Evolutionary conservation across 2,888 invertebrate species (phyloP).

Genomic region (Spilosoma lubricipeda): DNA sequence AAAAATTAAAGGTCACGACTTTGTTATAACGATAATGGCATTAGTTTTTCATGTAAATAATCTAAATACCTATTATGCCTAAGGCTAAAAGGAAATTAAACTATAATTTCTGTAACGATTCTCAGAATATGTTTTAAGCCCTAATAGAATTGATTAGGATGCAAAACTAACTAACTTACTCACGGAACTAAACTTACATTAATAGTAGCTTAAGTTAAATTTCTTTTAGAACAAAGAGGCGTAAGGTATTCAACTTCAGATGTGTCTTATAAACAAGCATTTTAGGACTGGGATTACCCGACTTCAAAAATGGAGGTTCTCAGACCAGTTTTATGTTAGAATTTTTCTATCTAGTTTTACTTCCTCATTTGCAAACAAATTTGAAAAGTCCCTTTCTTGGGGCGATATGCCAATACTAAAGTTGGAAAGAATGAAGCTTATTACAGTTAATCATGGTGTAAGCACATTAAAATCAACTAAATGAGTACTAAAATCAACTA

Average conservation of each 20-base stretch:
- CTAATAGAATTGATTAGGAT: not conserved
- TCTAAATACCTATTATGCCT: not conserved
- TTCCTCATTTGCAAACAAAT: no score
- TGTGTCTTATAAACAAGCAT: no score
- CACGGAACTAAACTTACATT: not conserved
- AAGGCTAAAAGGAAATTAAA: not conserved
- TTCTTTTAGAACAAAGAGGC: not conserved
- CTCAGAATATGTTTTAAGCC: not conserved
- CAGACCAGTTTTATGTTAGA: no score
- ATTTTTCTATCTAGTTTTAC: no score
- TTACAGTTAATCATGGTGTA: not conserved
- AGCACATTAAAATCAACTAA: not conserved
- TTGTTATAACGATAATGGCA: constrained; percentile 5
- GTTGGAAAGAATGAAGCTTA: no score
- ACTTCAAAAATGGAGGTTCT: no score
- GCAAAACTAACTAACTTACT: not conserved
- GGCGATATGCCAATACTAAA: not conserved
- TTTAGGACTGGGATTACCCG: no score
- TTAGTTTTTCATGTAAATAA: not conserved
- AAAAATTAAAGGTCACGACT: constrained; percentile 1
- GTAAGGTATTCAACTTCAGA: no score
- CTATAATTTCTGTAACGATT: not conserved
- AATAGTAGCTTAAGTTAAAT: not conserved
- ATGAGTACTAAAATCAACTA: no score
- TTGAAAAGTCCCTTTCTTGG: no score